Evolutionary conservation across 2,797 vertebrate species (phyloP).

Genomic region (Chaetophractus vellerosus): DNA sequence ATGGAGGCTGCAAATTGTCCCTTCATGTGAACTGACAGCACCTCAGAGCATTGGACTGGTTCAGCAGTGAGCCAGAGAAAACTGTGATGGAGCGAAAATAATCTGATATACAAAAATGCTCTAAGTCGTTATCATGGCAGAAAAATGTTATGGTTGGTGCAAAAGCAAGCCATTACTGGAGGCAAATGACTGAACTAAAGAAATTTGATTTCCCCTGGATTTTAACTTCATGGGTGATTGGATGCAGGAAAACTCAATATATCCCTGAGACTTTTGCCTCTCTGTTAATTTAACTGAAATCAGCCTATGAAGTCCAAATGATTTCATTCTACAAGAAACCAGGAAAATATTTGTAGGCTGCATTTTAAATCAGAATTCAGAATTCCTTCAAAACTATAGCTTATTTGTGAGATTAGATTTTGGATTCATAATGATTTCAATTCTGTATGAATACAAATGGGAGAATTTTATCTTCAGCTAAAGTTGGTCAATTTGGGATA

Average conservation of each 20-base stretch:
- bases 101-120: constrained; percentile 79
- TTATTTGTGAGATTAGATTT: constrained; percentile 40
- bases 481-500: background rate
- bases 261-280: constrained; percentile 71
- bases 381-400: constrained; percentile 38
- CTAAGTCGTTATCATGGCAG: constrained; percentile 71
- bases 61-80: constrained; percentile 75
- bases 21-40: constrained; percentile 74
- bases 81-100: constrained; percentile 79
- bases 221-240: constrained; percentile 84
- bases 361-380: constrained; percentile 70
- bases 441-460: background rate
- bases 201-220: constrained; percentile 83
- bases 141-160: constrained; percentile 80
- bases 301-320: constrained; percentile 72
- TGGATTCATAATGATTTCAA: constrained; percentile 34
- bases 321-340: constrained; percentile 58
- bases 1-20: constrained; percentile 77
- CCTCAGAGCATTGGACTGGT: constrained; percentile 69
- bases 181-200: constrained; percentile 85
- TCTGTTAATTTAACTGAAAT: constrained; percentile 80
- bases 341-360: constrained; percentile 58
- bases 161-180: constrained; percentile 82
- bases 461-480: background rate
- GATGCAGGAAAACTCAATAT: constrained; percentile 78